Conservation (phyloP, 35 echinoderm and acorn worm species). For the Strongylocentrotus purpuratus region DNA sequence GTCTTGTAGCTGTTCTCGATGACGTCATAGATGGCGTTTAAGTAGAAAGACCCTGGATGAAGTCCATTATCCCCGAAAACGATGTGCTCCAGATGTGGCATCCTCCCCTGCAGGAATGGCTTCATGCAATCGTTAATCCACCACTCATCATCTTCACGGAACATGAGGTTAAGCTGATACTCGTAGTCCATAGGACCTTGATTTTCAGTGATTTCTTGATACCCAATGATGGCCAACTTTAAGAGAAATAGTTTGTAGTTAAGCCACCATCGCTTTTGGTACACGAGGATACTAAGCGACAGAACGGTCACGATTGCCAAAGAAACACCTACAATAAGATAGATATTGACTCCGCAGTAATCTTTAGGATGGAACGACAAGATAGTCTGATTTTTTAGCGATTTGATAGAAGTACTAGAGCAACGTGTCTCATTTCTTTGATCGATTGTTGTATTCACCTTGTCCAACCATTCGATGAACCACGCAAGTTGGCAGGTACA, state of each 20-base stretch:
- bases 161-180: slow-evolving; percentile 35
- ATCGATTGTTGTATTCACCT: not conserved
- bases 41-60: not conserved
- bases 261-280: slow-evolving; percentile 28
- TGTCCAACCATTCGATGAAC: not conserved
- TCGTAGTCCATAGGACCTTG: not conserved
- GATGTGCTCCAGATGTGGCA: slow-evolving; percentile 4
- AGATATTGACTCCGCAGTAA: not conserved
- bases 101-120: not conserved
- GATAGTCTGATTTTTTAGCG: not conserved
- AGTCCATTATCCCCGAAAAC: not conserved
- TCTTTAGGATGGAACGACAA: not conserved
- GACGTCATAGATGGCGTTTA: not conserved
- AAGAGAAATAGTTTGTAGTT: not conserved
- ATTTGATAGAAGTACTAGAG: not conserved
- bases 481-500: slow-evolving; percentile 11
- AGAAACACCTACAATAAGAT: not conserved
- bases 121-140: slow-evolving; percentile 7
- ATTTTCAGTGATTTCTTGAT: not conserved
- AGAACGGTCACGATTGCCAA: not conserved
- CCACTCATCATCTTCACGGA: not conserved
- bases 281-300: not conserved
- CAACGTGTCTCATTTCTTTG: not conserved
- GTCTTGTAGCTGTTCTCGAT: slow-evolving; percentile 20
- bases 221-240: not conserved